Conservation (phyloP, 2,888 invertebrate species). For the Invenusta paracnida region DNA sequence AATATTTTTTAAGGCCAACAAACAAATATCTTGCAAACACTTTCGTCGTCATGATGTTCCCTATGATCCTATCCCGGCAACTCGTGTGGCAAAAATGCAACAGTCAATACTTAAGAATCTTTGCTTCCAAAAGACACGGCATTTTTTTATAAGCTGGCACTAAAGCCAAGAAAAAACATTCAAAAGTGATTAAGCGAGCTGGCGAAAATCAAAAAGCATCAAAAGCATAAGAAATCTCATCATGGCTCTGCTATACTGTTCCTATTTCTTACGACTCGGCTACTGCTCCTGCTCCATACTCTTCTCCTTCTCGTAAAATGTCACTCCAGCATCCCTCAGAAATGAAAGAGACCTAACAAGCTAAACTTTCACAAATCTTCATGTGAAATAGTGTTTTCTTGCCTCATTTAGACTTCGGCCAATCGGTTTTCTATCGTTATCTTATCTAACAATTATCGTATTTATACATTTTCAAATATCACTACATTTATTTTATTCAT, state of each 20-base stretch:
- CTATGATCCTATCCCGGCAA: not conserved
- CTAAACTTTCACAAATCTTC: conserved; percentile 13
- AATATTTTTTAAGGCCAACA: not conserved
- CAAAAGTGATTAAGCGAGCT: not conserved
- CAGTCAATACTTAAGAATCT: not conserved
- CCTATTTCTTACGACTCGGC: too few relatives aligned
- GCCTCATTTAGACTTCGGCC: conserved; percentile 5
- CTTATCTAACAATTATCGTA: conserved; percentile 26
- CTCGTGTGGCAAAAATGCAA: not conserved
- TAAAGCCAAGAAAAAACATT: not conserved
- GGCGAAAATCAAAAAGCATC: not conserved
- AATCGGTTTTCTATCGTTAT: conserved; percentile 5
- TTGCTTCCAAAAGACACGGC: not conserved
- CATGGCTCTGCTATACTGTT: not conserved
- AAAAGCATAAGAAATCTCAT: not conserved
- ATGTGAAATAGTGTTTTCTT: conserved; percentile 3
- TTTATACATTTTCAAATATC: conserved; percentile 22
- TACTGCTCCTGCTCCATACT: not conserved
- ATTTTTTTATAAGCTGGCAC: not conserved
- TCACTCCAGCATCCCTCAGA: not conserved
- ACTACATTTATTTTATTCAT: conserved; percentile 19
- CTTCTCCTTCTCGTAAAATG: not conserved
- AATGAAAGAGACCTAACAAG: not conserved
- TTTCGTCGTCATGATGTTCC: not conserved
- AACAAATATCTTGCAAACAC: not conserved